Evolutionary conservation across 2,888 invertebrate genomes (phyloP), one percentile per base, ranked within the genome.

Genomic region (Hydriomena furcata): DNA sequence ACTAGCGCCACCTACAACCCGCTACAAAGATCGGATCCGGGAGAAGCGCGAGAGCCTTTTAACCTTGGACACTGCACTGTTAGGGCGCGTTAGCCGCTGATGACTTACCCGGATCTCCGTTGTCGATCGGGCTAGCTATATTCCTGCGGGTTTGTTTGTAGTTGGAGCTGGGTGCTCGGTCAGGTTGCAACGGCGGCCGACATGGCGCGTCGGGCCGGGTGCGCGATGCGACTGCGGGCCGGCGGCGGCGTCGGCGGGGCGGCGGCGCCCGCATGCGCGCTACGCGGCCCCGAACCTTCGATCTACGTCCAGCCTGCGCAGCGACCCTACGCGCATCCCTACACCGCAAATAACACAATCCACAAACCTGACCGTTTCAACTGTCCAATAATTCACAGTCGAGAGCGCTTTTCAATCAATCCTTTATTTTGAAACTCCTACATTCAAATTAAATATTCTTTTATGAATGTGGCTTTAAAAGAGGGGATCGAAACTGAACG

Each of bases 171-270:
- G 69, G 76, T 68, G 84, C 80, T 84, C 79, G 75, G 82, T 87
- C 84, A 85, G 69, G 88, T 88, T 67, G 81, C 79, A 81, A 76
- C 76, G 76, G 71, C 73, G 71, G 81, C 75, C 84, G 81, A 82
- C 87, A 89, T 87, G 83, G 78, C 80, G 82, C 71, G 79, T 79
- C 82, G 82, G 76, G 73, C 63, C 66, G 80, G 76, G 73, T 73
- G 73, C 84, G 81, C 84, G 88, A 76, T 74, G 78, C 83, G 84
- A 88, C 84, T 87, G 87, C 82, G 86, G 85, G 74, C 72, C 71
- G 72, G 66, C 70, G 68, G 65, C 66, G 75, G 73, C 65, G 73
- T 71, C 73, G 75, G 71, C 68, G 74, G 74, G 63, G 73, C 70
- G 66, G 66, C 72, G 65, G 60, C 61, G 66, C 57, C 68, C 70